Conservation (phyloP, 2,888 invertebrate species). For the Pseudeuparius sepicola region DNA sequence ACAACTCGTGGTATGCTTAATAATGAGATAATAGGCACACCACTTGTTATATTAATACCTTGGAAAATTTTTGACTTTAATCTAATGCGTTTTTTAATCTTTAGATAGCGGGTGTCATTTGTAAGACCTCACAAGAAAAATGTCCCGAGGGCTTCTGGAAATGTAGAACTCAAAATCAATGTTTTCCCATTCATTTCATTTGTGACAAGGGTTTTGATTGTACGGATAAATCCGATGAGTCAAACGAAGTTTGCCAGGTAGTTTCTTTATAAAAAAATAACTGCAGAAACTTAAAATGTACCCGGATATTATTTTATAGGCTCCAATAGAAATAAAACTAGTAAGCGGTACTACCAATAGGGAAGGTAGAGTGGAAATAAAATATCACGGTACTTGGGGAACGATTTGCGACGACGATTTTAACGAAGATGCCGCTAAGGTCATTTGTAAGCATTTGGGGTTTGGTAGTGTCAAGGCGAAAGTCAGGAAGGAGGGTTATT, state of each 20-base stretch:
- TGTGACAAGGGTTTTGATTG: slow-evolving; percentile 59
- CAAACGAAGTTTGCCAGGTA: slow-evolving; percentile 44
- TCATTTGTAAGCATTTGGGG: slow-evolving; percentile 50
- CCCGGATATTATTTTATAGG: slow-evolving; percentile 35
- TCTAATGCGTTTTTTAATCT: too few relatives aligned
- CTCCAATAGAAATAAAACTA: slow-evolving; percentile 49
- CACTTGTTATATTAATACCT: too few relatives aligned
- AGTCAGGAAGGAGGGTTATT: slow-evolving; percentile 45
- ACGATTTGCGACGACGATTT: slow-evolving; percentile 74
- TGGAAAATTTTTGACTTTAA: too few relatives aligned
- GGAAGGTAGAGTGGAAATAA: slow-evolving; percentile 62
- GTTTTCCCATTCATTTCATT: slow-evolving; percentile 51
- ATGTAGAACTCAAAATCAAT: slow-evolving; percentile 49
- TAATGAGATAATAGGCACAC: too few relatives aligned
- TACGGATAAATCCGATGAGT: slow-evolving; percentile 54
- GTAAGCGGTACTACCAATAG: slow-evolving; percentile 44
- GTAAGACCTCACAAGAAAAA: slow-evolving; percentile 47
- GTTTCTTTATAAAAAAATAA: too few relatives aligned
- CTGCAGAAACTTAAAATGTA: too few relatives aligned
- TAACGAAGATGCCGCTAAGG: slow-evolving; percentile 52
- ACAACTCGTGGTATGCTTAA: too few relatives aligned
- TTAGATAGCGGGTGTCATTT: slow-evolving; percentile 51
- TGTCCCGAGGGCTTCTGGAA: slow-evolving; percentile 54
- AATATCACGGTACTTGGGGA: slow-evolving; percentile 61
- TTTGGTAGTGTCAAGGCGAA: slow-evolving; percentile 39